Conservation (phyloP, 1,140 invertebrate species). For the Theocolax elegans region DNA sequence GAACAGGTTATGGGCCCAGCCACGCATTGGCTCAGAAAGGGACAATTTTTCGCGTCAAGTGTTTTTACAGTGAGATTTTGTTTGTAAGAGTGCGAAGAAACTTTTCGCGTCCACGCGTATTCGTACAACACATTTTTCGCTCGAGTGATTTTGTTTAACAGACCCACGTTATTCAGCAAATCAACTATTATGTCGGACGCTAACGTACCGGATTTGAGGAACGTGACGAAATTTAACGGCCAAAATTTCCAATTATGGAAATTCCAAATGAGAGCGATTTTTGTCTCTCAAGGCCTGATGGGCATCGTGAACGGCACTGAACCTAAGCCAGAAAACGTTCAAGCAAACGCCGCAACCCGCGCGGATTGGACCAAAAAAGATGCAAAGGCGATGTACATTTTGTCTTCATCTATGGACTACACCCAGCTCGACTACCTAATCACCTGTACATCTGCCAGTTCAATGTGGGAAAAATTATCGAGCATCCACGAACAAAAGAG, state of each 20-base stretch:
- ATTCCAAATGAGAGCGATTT: constrained; percentile 46
- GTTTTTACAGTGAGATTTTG: background rate
- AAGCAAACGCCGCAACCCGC: background rate
- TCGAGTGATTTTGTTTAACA: background rate
- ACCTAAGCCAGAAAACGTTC: background rate
- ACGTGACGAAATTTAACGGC: constrained; percentile 42
- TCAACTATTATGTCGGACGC: background rate
- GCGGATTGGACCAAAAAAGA: background rate
- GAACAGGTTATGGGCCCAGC: constrained; percentile 10
- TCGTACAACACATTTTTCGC: background rate
- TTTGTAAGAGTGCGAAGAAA: background rate
- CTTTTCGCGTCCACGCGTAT: no score
- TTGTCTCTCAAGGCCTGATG: constrained; percentile 32
- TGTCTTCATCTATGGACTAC: constrained; percentile 14
- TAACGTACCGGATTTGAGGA: constrained; percentile 15
- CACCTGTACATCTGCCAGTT: constrained; percentile 23
- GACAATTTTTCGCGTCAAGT: constrained; percentile 1
- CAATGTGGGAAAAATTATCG: constrained; percentile 43
- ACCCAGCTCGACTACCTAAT: constrained; percentile 26
- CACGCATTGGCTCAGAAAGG: background rate
- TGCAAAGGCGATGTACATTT: constrained; percentile 21
- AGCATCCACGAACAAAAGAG: constrained; percentile 39
- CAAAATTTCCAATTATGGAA: constrained; percentile 58
- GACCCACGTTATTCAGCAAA: background rate
- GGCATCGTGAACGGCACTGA: constrained; percentile 24